phyloP scores from a whole-genome alignment of 2,797 vertebrate genomes.

The Tenualosa thibaudeaui region DNA sequence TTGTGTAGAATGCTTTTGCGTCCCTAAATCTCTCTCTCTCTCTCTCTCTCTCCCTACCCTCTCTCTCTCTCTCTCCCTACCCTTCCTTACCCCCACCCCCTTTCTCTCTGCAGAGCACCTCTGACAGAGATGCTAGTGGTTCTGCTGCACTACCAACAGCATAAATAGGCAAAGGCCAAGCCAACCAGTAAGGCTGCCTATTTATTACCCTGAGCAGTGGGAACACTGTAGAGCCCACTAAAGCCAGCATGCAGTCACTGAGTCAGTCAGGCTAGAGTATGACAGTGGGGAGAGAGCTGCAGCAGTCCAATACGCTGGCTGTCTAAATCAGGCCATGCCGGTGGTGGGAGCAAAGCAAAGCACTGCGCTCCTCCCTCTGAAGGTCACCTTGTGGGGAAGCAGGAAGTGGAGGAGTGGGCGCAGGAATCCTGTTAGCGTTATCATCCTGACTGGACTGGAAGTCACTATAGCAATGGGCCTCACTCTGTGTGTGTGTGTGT shows the following conservation, averaged over 20 bases:
- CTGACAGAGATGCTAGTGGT: background rate
- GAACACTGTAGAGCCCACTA: background rate
- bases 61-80: too few relatives aligned
- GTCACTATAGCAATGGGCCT: too few relatives aligned
- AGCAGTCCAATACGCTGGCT: background rate
- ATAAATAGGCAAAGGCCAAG: background rate
- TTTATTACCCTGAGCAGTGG: background rate
- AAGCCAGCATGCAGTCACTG: background rate
- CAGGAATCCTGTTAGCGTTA: background rate
- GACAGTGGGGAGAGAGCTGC: background rate
- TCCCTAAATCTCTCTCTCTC: background rate
- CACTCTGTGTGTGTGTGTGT: too few relatives aligned
- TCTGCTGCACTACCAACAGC: background rate
- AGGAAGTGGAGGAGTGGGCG: background rate
- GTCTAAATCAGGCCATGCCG: slow-evolving; percentile 1
- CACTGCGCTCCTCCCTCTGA: background rate
- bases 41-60: background rate
- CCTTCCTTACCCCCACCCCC: background rate
- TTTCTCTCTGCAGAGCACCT: background rate
- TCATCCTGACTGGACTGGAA: background rate
- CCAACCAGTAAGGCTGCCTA: background rate
- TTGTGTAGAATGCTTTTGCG: background rate
- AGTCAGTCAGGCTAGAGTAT: background rate
- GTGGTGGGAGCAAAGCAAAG: background rate
- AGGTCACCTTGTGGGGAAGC: background rate